These are phyloP conservation scores for Amiota communis DNA, from an alignment of 2,888 invertebrate species.

Conservation along the genomic window DNA sequence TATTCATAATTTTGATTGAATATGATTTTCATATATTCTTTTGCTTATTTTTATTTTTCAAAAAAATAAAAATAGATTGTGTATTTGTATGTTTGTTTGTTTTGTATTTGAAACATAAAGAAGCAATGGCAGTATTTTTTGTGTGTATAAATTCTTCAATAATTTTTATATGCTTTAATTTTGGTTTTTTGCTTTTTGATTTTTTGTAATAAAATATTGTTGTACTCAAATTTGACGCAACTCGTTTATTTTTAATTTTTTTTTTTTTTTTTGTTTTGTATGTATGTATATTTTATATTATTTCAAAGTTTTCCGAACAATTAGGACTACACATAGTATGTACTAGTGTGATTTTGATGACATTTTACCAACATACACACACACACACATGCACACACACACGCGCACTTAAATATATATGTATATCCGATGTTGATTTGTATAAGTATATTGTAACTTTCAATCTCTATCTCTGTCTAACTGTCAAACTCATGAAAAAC, in stretches of 20 bases:
- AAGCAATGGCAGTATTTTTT: constrained; percentile 36
- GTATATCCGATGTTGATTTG: neutral
- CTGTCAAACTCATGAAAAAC: too few relatives aligned
- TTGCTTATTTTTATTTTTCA: too few relatives aligned
- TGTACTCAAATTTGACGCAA: too few relatives aligned
- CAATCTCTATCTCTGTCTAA: neutral
- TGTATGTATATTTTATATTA: neutral
- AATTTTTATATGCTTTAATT: neutral
- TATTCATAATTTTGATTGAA: too few relatives aligned
- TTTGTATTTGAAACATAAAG: constrained; percentile 26
- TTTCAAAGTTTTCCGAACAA: too few relatives aligned
- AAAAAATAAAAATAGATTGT: too few relatives aligned
- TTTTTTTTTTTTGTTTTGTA: neutral
- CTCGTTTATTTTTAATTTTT: neutral
- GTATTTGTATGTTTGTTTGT: too few relatives aligned
- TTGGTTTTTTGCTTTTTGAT: neutral
- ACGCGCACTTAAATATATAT: neutral
- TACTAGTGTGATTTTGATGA: too few relatives aligned
- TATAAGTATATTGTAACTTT: neutral
- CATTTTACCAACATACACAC: too few relatives aligned
- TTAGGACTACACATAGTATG: neutral
- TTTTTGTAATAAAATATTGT: neutral
- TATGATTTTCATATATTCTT: too few relatives aligned
- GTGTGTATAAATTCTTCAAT: constrained; percentile 20
- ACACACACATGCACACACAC: too few relatives aligned